phyloP scores from a whole-genome alignment of 2,113 vertebrate species.

The Rhea pennata region DNA sequence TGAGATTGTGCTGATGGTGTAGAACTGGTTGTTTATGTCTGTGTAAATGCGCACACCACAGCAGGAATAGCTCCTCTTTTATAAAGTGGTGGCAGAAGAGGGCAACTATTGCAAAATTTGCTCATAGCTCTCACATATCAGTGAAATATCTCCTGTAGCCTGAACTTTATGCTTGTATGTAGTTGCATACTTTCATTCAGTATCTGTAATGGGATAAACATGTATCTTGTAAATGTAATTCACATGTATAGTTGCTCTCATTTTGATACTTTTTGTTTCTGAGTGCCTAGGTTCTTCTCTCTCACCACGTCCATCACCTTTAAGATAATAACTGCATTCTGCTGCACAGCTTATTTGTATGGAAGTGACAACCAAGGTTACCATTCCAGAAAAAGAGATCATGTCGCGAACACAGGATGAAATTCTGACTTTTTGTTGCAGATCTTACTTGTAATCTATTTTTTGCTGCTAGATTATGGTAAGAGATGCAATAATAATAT shows the following conservation, averaged over 20 bases:
- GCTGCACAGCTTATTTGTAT: neutral
- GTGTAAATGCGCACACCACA: neutral
- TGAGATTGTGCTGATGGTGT: neutral
- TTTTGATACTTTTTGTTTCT: neutral
- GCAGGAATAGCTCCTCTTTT: neutral
- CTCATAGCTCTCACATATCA: neutral
- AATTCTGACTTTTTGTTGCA: neutral
- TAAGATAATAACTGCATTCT: neutral
- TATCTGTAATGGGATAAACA: neutral
- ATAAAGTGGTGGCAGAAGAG: neutral
- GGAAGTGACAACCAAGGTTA: neutral
- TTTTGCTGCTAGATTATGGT: neutral
- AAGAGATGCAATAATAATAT: neutral
- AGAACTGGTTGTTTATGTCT: neutral
- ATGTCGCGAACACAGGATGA: neutral
- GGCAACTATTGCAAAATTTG: neutral
- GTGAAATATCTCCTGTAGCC: neutral
- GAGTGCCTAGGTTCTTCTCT: neutral
- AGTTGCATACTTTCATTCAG: neutral
- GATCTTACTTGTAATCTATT: neutral
- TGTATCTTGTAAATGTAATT: neutral
- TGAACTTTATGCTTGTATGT: neutral
- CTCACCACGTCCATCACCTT: neutral
- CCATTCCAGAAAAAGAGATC: neutral
- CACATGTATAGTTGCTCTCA: rapidly evolving